A percentile compares a stretch with the other conserved stretches of the same genome.
These are phyloP conservation scores for Eumerus sabulonum DNA, from an alignment of 2,888 invertebrate genomes.

Conservation along the genomic window DNA sequence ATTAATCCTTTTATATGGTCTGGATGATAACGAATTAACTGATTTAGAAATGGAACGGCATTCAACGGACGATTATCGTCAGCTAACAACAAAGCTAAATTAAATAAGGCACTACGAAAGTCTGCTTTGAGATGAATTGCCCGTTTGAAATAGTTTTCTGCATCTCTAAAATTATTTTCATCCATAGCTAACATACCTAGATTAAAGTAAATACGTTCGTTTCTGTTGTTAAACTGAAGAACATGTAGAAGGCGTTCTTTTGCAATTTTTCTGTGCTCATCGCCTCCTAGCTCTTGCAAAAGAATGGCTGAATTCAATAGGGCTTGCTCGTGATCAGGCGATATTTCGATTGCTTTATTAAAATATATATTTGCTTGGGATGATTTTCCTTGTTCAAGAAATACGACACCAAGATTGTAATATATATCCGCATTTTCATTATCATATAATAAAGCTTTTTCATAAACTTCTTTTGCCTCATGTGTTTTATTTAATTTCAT, in stretches of 20 bases:
- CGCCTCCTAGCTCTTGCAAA: slow-evolving; percentile 92
- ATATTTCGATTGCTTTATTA: slow-evolving; percentile 94
- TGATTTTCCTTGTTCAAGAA: slow-evolving; percentile 94
- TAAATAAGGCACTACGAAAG: slow-evolving; percentile 96
- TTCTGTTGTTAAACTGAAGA: slow-evolving; percentile 83
- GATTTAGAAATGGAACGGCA: slow-evolving; percentile 94
- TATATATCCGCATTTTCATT: slow-evolving; percentile 96
- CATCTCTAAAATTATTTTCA: slow-evolving; percentile 91
- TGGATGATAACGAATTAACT: slow-evolving; percentile 93
- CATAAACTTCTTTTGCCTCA: slow-evolving; percentile 97
- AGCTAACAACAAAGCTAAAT: slow-evolving; percentile 92
- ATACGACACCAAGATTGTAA: slow-evolving; percentile 96
- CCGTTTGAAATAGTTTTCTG: slow-evolving; percentile 94
- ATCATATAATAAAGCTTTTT: slow-evolving; percentile 94
- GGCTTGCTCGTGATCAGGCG: slow-evolving; percentile 97
- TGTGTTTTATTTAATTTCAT: slow-evolving; percentile 96
- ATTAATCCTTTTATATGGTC: slow-evolving; percentile 97
- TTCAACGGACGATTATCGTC: slow-evolving; percentile 93
- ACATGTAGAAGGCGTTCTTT: slow-evolving; percentile 90
- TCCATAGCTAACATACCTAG: slow-evolving; percentile 98
- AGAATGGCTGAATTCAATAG: slow-evolving; percentile 96
- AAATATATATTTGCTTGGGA: slow-evolving; percentile 94
- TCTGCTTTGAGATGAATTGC: slow-evolving; percentile 93
- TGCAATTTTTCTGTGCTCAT: slow-evolving; percentile 88
- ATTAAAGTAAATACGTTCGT: slow-evolving; percentile 96